Evolutionary conservation across 2,113 vertebrate genomes (phyloP).

Genomic region (Nothoprocta perdicaria): DNA sequence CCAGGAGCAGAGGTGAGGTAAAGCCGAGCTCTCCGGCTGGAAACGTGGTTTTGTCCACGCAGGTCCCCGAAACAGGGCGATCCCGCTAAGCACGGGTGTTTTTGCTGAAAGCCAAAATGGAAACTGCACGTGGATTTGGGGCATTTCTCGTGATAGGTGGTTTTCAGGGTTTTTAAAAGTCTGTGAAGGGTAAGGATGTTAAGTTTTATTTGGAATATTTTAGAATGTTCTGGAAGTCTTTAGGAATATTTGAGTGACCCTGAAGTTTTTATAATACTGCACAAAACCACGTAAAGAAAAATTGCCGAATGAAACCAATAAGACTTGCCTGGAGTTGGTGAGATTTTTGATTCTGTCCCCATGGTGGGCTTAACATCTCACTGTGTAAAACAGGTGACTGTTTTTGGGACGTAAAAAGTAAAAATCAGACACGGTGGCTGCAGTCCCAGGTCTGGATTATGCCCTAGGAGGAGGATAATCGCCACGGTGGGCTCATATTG

Average conservation of each 20-base stretch:
- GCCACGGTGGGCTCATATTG: not conserved
- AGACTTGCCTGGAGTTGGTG: not conserved
- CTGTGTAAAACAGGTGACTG: not conserved
- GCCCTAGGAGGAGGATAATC: not conserved
- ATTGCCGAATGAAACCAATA: not conserved
- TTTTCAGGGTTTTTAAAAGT: not conserved
- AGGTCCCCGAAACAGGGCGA: not conserved
- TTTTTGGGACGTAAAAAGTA: not conserved
- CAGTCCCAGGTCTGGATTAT: not conserved
- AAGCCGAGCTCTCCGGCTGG: not conserved
- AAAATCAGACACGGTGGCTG: not conserved
- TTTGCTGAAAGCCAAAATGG: not conserved
- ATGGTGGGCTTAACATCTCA: not conserved
- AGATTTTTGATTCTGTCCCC: not conserved
- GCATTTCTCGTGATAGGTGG: not conserved
- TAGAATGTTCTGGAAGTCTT: not conserved
- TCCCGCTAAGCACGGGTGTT: not conserved
- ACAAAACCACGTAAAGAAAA: not conserved
- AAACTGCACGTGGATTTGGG: not conserved
- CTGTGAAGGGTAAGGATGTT: fast-evolving
- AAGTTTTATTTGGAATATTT: not conserved
- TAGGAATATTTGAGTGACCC: fast-evolving
- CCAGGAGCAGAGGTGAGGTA: not conserved
- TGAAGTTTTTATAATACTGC: not conserved
- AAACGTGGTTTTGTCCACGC: not conserved